Evolutionary conservation across 2,888 invertebrate species (phyloP).

Genomic region (Seladonia tumulorum): DNA sequence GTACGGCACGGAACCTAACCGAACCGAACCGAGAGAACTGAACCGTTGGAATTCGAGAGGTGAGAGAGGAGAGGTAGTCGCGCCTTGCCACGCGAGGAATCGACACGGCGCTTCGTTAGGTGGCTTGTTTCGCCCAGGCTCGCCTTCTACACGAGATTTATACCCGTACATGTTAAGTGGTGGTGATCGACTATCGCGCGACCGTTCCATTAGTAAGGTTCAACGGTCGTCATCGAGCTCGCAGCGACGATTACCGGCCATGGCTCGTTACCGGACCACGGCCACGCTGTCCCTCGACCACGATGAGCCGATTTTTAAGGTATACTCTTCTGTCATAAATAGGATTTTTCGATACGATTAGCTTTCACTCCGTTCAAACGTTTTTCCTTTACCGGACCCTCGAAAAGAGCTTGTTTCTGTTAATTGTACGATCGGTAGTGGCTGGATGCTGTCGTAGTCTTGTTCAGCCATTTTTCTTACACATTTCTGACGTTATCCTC

Average conservation of each 20-base stretch:
- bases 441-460: not conserved
- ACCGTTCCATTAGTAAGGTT: conserved; percentile 71
- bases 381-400: too few species aligned
- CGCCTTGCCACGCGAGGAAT: conserved; percentile 76
- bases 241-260: conserved; percentile 48
- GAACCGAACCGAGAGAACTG: conserved; percentile 58
- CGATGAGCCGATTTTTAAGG: conserved; percentile 17
- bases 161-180: conserved; percentile 76
- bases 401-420: not conserved
- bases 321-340: conserved; percentile 37
- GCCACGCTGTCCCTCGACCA: conserved; percentile 14
- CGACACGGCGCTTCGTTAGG: conserved; percentile 78
- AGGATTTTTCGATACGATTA: not conserved
- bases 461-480: too few species aligned
- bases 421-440: not conserved
- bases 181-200: conserved; percentile 76
- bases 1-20: conserved; percentile 38
- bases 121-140: conserved; percentile 68
- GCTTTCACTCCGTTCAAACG: not conserved
- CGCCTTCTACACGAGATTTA: conserved; percentile 68
- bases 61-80: conserved; percentile 75
- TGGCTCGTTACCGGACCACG: conserved; percentile 43
- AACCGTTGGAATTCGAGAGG: conserved; percentile 73
- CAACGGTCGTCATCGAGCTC: conserved; percentile 60
- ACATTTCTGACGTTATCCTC: too few species aligned